Evolutionary conservation across 2,888 invertebrate species (phyloP).

Genomic region (Caenorhabditis sp.): DNA sequence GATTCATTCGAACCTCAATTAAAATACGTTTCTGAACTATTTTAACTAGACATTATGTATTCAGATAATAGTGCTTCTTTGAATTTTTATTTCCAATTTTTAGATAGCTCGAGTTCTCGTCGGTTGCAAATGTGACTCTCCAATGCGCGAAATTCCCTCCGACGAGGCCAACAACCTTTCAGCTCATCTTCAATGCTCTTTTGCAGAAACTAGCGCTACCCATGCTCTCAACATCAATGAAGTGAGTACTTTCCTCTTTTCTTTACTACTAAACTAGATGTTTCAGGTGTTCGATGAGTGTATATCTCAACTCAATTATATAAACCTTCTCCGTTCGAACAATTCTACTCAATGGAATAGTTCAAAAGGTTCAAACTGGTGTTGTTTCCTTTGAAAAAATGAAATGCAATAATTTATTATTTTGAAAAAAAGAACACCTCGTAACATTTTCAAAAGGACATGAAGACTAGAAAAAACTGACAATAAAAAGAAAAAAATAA

Average conservation of each 20-base stretch:
- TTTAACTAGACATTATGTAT: too few species aligned
- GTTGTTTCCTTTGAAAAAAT: conserved; percentile 7
- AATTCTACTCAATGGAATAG: not conserved
- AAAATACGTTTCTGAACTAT: too few species aligned
- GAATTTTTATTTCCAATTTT: conserved; percentile 1
- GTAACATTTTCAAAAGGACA: not conserved
- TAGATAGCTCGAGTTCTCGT: conserved; percentile 32
- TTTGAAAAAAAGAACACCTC: not conserved
- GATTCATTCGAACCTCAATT: too few species aligned
- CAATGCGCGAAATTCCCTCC: conserved; percentile 9
- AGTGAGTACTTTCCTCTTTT: conserved; percentile 6
- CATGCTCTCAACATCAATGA: conserved; percentile 14
- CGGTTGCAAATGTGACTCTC: conserved; percentile 16
- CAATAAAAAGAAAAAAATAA: not conserved
- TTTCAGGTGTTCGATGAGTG: conserved; percentile 14
- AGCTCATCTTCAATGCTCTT: conserved; percentile 31
- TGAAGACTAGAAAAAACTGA: not conserved
- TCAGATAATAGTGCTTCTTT: too few species aligned
- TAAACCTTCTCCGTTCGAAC: conserved; percentile 1
- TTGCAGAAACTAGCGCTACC: conserved; percentile 25
- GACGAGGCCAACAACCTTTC: conserved; percentile 17
- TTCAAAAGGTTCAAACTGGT: not conserved
- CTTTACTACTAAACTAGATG: too few species aligned
- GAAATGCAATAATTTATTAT: not conserved
- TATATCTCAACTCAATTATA: conserved; percentile 11